Conservation (phyloP, 1,140 invertebrate genomes). For the Drosophila pachea region DNA sequence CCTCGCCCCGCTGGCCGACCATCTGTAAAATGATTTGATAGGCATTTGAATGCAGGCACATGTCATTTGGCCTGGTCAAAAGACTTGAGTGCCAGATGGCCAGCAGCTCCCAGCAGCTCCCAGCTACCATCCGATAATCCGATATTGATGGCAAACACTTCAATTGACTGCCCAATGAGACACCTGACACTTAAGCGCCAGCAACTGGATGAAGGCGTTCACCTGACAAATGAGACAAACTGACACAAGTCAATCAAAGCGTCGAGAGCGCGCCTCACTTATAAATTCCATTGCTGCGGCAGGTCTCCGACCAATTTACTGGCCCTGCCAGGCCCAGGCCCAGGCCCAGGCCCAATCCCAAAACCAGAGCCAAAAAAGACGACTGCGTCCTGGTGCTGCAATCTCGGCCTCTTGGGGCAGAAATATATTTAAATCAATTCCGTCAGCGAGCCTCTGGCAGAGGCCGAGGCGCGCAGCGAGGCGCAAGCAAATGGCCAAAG, state of each 20-base stretch:
- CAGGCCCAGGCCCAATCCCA: too few relatives aligned
- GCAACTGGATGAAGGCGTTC: conserved; percentile 54
- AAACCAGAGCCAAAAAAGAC: conserved; percentile 20
- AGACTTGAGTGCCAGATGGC: conserved; percentile 22
- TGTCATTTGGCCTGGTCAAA: conserved; percentile 54
- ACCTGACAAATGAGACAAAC: conserved; percentile 78
- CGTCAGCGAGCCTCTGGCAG: conserved; percentile 55
- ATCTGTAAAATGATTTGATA: conserved; percentile 68
- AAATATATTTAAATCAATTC: conserved; percentile 79
- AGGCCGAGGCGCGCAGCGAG: conserved; percentile 25
- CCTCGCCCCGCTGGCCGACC: conserved; percentile 38
- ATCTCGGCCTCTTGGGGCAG: conserved; percentile 55
- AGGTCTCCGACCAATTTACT: conserved; percentile 58
- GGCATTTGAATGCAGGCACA: conserved; percentile 68
- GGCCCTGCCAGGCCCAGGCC: conserved; percentile 12
- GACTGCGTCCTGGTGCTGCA: conserved; percentile 12
- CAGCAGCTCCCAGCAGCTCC: not conserved
- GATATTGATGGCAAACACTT: conserved; percentile 46
- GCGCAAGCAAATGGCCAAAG: conserved; percentile 25
- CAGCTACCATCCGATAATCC: not conserved
- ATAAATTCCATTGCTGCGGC: conserved; percentile 65
- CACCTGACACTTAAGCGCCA: conserved; percentile 70
- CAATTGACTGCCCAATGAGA: conserved; percentile 70
- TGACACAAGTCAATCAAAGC: conserved; percentile 78
- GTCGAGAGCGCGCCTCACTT: conserved; percentile 57